A percentile compares a stretch with the other conserved stretches of the same genome.
Evolutionary conservation across 2,113 vertebrate species (phyloP).

Genomic region (Grallaria varia): DNA sequence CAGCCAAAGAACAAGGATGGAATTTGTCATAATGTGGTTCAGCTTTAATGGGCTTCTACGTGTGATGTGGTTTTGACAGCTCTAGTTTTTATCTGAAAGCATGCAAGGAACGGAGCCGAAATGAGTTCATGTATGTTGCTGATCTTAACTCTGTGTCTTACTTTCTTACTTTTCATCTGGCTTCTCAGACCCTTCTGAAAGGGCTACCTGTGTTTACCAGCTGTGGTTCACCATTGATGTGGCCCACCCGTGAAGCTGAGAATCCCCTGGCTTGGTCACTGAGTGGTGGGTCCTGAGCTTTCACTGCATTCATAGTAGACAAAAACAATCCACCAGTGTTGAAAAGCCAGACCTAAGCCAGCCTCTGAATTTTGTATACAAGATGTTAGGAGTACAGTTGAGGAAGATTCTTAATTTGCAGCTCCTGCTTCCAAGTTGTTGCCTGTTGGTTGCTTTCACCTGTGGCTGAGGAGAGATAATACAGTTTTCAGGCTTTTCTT

Average conservation of each 20-base stretch:
- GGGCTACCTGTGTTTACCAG: fast-evolving
- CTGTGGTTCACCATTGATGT: fast-evolving
- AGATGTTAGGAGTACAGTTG: neutral
- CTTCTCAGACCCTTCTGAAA: neutral
- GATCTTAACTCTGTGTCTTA: neutral
- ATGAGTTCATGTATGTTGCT: neutral
- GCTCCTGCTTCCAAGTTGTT: neutral
- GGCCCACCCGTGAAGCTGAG: neutral
- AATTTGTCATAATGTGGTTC: neutral
- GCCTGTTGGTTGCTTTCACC: neutral
- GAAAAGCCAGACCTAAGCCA: neutral
- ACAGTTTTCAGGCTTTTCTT: neutral
- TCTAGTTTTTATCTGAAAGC: neutral
- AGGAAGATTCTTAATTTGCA: neutral
- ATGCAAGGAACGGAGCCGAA: neutral
- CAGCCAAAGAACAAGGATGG: neutral
- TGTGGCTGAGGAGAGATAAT: fast-evolving
- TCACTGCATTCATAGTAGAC: neutral
- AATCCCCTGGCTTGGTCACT: neutral
- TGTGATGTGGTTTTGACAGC: neutral
- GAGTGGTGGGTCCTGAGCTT: neutral
- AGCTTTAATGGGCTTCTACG: neutral
- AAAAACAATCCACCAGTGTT: neutral
- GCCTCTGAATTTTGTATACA: neutral
- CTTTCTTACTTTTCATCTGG: neutral